Conservation (phyloP, 2,888 invertebrate genomes). For the Ceriagrion tenellum region DNA sequence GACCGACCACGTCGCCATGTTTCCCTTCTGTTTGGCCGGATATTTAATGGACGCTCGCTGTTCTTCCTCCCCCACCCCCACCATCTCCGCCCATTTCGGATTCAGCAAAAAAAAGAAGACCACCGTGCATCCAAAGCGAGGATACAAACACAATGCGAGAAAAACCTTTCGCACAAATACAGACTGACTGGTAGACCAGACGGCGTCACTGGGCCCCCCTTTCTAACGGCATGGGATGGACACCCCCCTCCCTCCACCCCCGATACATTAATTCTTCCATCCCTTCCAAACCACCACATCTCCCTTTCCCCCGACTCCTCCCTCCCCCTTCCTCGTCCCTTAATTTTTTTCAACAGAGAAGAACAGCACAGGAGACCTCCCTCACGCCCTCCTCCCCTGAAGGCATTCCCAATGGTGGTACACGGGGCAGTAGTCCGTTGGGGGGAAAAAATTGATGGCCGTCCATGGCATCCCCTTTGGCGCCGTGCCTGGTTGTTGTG, state of each 20-base stretch:
- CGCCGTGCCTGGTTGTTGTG: conserved; percentile 7
- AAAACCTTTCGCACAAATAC: neutral
- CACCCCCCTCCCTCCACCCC: too few relatives aligned
- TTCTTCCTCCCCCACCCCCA: neutral
- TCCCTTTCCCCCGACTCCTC: neutral
- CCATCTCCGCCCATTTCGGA: conserved; percentile 29
- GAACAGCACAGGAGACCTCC: neutral
- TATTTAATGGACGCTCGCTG: conserved; percentile 32
- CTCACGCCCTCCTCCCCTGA: neutral
- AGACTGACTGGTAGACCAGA: neutral
- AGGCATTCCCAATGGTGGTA: neutral
- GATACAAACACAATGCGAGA: neutral
- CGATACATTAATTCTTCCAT: neutral
- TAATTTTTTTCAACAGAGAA: neutral
- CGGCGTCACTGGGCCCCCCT: neutral
- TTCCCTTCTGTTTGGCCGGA: conserved; percentile 9
- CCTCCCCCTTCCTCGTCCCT: neutral
- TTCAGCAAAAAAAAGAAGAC: neutral
- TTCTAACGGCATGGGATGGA: neutral
- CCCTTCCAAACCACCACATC: neutral
- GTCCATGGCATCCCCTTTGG: neutral
- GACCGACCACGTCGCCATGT: neutral
- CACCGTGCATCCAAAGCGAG: neutral
- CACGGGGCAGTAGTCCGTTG: too few relatives aligned
- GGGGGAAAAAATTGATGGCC: conserved; percentile 10